Percentiles rank a stretch among this genome's conserved stretches.
These are phyloP conservation scores for Ophioninae sp. DNA, from an alignment of 2,888 invertebrate species.

Conservation along the genomic window DNA sequence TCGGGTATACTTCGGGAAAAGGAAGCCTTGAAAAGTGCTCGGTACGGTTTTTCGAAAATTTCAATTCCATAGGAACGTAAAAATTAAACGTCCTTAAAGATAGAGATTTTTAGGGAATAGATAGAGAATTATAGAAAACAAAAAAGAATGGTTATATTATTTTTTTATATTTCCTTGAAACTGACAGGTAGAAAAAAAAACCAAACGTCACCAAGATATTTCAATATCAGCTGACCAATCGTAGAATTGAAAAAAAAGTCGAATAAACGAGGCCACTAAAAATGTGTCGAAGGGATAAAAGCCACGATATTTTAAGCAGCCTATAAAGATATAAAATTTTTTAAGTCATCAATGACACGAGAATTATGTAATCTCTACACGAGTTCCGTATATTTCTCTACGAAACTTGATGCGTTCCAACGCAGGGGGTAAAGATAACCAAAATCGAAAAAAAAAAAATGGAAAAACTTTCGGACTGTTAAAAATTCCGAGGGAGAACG, in stretches of 20 bases:
- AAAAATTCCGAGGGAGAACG: neutral
- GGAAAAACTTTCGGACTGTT: neutral
- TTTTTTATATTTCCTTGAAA: no score
- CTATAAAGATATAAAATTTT: neutral
- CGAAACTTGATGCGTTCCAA: neutral
- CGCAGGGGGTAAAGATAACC: neutral
- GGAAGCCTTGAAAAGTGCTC: neutral
- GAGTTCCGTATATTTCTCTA: neutral
- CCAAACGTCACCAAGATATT: no score
- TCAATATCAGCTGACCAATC: no score
- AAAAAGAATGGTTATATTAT: no score
- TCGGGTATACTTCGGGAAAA: neutral
- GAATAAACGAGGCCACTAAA: neutral
- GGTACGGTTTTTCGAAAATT: neutral
- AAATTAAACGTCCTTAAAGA: no score
- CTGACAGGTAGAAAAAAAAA: no score
- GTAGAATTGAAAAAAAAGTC: no score
- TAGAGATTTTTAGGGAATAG: no score
- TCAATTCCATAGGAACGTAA: no score
- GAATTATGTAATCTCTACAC: neutral
- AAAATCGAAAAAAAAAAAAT: neutral
- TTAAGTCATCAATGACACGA: neutral
- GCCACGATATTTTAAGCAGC: neutral
- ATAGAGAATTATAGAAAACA: no score
- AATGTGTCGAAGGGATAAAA: neutral